phyloP scores from a whole-genome alignment of 2,888 invertebrate genomes.

The Hyposoter didymator region DNA sequence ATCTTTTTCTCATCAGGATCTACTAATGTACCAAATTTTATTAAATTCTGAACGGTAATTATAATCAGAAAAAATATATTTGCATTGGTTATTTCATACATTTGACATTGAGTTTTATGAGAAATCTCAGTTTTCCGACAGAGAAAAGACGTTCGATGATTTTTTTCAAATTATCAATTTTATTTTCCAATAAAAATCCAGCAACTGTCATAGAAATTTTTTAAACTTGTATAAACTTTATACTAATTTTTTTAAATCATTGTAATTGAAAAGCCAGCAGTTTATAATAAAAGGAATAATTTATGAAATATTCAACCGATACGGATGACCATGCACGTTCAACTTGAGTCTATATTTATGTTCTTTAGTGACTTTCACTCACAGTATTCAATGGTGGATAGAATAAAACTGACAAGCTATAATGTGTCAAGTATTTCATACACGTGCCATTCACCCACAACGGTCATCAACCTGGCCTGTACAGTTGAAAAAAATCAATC shows the following conservation, averaged over 20 bases:
- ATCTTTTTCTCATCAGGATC: too few relatives aligned
- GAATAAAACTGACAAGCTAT: conserved; percentile 36
- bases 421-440: conserved; percentile 27
- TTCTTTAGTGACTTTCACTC: conserved; percentile 28
- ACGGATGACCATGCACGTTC: neutral
- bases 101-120: too few relatives aligned
- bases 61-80: too few relatives aligned
- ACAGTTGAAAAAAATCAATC: conserved; percentile 4
- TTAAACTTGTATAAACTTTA: neutral
- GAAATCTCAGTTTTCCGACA: too few relatives aligned
- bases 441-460: conserved; percentile 23
- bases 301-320: neutral
- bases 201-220: neutral
- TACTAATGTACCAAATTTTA: too few relatives aligned
- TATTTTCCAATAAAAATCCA: neutral
- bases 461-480: conserved; percentile 18
- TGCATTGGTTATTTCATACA: too few relatives aligned
- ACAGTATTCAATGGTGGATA: conserved; percentile 14
- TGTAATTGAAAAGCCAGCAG: neutral
- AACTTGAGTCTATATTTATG: conserved; percentile 12
- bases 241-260: neutral
- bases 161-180: neutral
- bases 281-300: neutral
- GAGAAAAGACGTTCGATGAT: neutral
- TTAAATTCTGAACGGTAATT: too few relatives aligned